A percentile compares a stretch with the other conserved stretches of the same genome.
Evolutionary conservation across 2,113 vertebrate species (phyloP).

Genomic region (Seriola aureovittata): DNA sequence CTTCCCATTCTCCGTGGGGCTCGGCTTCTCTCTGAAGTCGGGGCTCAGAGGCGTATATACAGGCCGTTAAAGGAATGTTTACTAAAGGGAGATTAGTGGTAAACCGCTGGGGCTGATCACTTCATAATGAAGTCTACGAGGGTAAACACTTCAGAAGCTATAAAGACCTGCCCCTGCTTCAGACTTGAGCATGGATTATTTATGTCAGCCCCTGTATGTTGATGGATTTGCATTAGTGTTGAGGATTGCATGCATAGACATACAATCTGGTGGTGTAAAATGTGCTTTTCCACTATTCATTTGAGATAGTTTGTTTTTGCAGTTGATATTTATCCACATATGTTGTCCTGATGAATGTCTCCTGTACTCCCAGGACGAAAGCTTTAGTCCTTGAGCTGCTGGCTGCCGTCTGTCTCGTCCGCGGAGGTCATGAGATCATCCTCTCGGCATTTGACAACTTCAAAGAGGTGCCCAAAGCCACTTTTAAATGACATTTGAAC

Average conservation of each 20-base stretch:
- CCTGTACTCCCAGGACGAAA: conserved; percentile 89
- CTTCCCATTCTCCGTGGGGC: conserved; percentile 55
- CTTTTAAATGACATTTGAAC: conserved; percentile 12
- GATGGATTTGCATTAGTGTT: background rate
- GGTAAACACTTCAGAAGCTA: conserved; percentile 42
- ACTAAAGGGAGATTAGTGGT: conserved; percentile 74
- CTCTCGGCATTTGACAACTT: conserved; percentile 98
- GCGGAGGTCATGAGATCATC: conserved; percentile 98
- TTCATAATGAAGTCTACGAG: conserved; percentile 61
- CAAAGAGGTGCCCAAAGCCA: conserved; percentile 90
- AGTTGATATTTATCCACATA: conserved; percentile 4
- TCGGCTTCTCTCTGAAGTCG: conserved; percentile 64
- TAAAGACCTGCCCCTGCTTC: conserved; percentile 18
- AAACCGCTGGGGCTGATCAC: conserved; percentile 69
- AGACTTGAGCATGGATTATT: conserved; percentile 27
- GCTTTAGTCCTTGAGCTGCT: conserved; percentile 96
- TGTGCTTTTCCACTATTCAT: background rate
- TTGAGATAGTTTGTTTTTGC: background rate
- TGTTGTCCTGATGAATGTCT: conserved; percentile 37
- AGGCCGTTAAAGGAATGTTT: conserved; percentile 71
- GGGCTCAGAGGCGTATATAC: conserved; percentile 58
- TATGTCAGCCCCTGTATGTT: conserved; percentile 17
- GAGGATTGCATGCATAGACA: background rate
- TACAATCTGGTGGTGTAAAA: background rate
- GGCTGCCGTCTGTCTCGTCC: conserved; percentile 96